Conservation (phyloP, 2,113 vertebrate species). For the Boleophthalmus pectinirostris region DNA sequence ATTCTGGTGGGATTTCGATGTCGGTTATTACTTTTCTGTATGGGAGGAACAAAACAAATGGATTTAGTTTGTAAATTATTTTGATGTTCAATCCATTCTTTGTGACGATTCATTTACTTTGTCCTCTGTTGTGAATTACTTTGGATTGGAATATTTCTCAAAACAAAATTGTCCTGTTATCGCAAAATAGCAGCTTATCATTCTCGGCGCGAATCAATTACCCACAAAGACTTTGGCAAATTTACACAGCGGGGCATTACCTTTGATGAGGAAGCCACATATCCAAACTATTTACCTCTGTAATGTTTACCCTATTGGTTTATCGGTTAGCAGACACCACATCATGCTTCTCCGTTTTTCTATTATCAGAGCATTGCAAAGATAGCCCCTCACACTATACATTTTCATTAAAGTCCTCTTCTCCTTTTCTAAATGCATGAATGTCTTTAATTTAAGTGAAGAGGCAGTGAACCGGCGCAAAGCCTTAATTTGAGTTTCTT, state of each 20-base stretch:
- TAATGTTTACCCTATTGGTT: constrained; percentile 59
- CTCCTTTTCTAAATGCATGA: constrained; percentile 56
- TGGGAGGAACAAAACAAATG: constrained; percentile 30
- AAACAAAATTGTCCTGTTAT: constrained; percentile 65
- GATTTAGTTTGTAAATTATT: constrained; percentile 49
- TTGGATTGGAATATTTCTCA: constrained; percentile 41
- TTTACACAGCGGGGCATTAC: constrained; percentile 62
- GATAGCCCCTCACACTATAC: constrained; percentile 47
- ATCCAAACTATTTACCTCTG: constrained; percentile 57
- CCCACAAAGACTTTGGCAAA: constrained; percentile 58
- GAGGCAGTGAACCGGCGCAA: constrained; percentile 59
- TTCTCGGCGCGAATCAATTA: constrained; percentile 65
- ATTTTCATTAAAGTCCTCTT: constrained; percentile 60
- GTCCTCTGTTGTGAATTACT: constrained; percentile 47
- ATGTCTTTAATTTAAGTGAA: constrained; percentile 63
- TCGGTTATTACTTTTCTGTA: constrained; percentile 36
- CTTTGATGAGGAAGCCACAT: constrained; percentile 59
- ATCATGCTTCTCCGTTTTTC: constrained; percentile 23
- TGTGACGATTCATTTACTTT: constrained; percentile 57
- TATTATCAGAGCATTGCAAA: constrained; percentile 48
- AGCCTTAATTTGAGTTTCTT: constrained; percentile 70
- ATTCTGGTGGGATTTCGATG: constrained; percentile 57
- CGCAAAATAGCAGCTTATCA: constrained; percentile 58
- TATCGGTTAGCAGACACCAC: constrained; percentile 52
- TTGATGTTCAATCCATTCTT: constrained; percentile 42